Evolutionary conservation across 1,140 invertebrate species (phyloP).

Genomic region (Drosophila oshimai): DNA sequence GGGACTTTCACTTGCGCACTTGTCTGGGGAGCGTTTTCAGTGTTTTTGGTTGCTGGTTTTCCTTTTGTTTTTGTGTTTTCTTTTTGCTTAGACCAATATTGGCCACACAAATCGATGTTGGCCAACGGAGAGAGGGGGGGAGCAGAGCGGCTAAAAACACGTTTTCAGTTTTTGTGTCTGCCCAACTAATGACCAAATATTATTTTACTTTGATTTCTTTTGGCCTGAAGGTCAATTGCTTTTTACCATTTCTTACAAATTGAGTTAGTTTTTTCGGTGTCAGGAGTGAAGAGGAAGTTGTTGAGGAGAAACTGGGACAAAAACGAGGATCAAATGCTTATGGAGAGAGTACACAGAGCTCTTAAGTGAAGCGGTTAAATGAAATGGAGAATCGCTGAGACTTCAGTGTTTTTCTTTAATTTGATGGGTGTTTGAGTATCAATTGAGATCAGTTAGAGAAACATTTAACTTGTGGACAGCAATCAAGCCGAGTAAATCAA

Average conservation of each 20-base stretch:
- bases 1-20: constrained; percentile 74
- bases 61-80: constrained; percentile 21
- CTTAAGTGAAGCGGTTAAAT: background rate
- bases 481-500: background rate
- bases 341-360: background rate
- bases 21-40: constrained; percentile 36
- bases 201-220: constrained; percentile 70
- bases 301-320: constrained; percentile 20
- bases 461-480: constrained; percentile 5
- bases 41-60: constrained; percentile 22
- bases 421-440: background rate
- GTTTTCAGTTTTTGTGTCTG: constrained; percentile 41
- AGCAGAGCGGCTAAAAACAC: constrained; percentile 38
- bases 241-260: constrained; percentile 52
- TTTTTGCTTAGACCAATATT: constrained; percentile 25
- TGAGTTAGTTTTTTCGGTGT: constrained; percentile 44
- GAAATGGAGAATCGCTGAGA: constrained; percentile 1
- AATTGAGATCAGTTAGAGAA: constrained; percentile 12
- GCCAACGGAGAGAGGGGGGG: background rate
- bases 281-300: constrained; percentile 14
- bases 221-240: constrained; percentile 72
- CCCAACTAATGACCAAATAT: constrained; percentile 73
- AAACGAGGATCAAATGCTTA: background rate
- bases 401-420: background rate
- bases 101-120: constrained; percentile 49